These are phyloP conservation scores for Hypomecis atomaria DNA, from an alignment of 2,888 invertebrate genomes.

Conservation along the genomic window DNA sequence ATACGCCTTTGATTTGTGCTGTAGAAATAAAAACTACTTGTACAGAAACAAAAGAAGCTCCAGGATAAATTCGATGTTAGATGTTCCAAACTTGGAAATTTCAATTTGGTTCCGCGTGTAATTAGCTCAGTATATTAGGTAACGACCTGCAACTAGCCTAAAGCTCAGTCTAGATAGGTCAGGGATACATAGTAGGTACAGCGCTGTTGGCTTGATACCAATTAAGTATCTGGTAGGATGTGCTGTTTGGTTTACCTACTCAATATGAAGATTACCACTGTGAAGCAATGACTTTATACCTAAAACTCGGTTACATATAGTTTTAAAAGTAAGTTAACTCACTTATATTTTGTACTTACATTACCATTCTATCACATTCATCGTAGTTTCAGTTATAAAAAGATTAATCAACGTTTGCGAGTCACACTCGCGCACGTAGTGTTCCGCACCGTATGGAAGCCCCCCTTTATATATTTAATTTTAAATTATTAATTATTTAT, in stretches of 20 bases:
- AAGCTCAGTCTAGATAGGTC: conserved; percentile 3
- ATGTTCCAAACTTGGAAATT: background rate
- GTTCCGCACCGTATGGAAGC: too few relatives aligned
- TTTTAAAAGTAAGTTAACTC: too few relatives aligned
- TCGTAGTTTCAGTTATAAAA: too few relatives aligned
- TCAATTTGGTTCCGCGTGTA: conserved; percentile 22
- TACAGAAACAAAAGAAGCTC: background rate
- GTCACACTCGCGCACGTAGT: too few relatives aligned
- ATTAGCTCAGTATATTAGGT: conserved; percentile 45
- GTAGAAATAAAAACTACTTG: background rate
- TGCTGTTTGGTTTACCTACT: too few relatives aligned
- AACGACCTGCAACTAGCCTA: conserved; percentile 29
- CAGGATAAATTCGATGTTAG: background rate
- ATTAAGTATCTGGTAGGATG: background rate
- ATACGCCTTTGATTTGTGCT: background rate
- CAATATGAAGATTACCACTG: too few relatives aligned
- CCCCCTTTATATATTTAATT: too few relatives aligned
- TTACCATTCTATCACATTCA: too few relatives aligned
- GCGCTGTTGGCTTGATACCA: conserved; percentile 1
- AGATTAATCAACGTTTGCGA: too few relatives aligned
- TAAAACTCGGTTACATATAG: too few relatives aligned
- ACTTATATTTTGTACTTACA: background rate
- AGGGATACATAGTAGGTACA: conserved; percentile 2
- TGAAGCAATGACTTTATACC: too few relatives aligned
- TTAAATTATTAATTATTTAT: too few relatives aligned